Conservation (phyloP, 1,140 invertebrate species). For the Dendroctonus valens region DNA sequence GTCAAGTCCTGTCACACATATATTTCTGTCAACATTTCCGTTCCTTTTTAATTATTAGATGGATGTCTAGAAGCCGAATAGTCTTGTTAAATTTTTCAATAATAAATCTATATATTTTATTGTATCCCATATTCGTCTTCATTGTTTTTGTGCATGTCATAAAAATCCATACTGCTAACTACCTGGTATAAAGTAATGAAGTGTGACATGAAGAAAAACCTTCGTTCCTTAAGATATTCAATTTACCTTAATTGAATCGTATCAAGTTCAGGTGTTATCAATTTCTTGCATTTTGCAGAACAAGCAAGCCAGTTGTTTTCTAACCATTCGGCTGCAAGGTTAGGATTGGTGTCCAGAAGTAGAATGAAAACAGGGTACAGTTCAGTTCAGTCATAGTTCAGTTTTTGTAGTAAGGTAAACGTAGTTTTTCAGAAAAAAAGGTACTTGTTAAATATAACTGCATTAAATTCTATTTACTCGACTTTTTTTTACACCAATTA, state of each 20-base stretch:
- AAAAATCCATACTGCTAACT: constrained; percentile 16
- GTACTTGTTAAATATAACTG: background rate
- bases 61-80: background rate
- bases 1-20: constrained; percentile 13
- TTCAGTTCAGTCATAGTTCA: constrained; percentile 3
- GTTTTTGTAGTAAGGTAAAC: constrained; percentile 13
- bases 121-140: constrained; percentile 8
- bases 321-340: constrained; percentile 1
- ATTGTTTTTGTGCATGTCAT: constrained; percentile 4
- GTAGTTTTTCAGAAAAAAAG: constrained; percentile 5
- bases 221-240: background rate
- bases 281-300: background rate
- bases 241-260: constrained; percentile 4
- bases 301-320: background rate
- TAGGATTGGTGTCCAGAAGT: constrained; percentile 17
- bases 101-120: constrained; percentile 4
- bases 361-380: constrained; percentile 17
- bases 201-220: constrained; percentile 13
- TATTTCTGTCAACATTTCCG: constrained; percentile 5
- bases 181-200: constrained; percentile 13
- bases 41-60: constrained; percentile 8
- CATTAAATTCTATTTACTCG: background rate
- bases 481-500: background rate
- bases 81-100: constrained; percentile 5
- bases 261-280: background rate